Evolutionary conservation across 2,113 vertebrate species (phyloP), one percentile per base, ranked within the genome.

Genomic region (Craseonycteris thonglongyai): DNA sequence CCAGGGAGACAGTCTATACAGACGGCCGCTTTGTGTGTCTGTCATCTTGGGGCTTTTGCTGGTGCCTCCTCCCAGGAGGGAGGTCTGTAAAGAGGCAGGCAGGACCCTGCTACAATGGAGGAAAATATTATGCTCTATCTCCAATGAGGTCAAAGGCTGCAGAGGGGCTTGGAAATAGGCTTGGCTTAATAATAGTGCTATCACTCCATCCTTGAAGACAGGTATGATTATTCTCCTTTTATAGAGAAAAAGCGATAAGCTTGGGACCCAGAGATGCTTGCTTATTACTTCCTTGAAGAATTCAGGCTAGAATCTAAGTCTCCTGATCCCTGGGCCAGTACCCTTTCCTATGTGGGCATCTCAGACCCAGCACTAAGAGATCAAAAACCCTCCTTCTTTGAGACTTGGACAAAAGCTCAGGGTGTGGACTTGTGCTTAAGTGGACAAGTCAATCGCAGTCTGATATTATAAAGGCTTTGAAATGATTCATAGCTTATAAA

Each of bases 391-490:
- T 51, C 3, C 0, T 38, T 85, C 42, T 88, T 81, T 0, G 0
- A 51, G 66, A 16, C 28, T 81, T 78, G 19, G 14, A 68, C 24
- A 74, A 92, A 93, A 4, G 10, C 2, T 47, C 85, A 9, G 10
- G 3, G 5, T 6, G 14, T n/a, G 26, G n/a, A 1, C 13, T 90
- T 95, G 79, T 42, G 66, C 3, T 11, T 78, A 69, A 69, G 1
- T 78, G 11, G 45, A 54, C n/a, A 6, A 72, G 65, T 61, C 7
- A 1, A 35, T 91, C 63, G 47, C 6, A 42, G 16, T 56, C 49
- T 65, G 69, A 88, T 85, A 83, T 59, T 92, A 90, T 88, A 61
- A 95, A 94, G 42, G 5, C 40, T 82, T 86, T 94, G 7, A 93
- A 86, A 54, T 89, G 14, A 74, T 54, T 92, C 51, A 45, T 10